Evolutionary conservation across 2,113 vertebrate species (phyloP), one percentile per base, ranked within the genome.

Genomic region (Abramis brama): DNA sequence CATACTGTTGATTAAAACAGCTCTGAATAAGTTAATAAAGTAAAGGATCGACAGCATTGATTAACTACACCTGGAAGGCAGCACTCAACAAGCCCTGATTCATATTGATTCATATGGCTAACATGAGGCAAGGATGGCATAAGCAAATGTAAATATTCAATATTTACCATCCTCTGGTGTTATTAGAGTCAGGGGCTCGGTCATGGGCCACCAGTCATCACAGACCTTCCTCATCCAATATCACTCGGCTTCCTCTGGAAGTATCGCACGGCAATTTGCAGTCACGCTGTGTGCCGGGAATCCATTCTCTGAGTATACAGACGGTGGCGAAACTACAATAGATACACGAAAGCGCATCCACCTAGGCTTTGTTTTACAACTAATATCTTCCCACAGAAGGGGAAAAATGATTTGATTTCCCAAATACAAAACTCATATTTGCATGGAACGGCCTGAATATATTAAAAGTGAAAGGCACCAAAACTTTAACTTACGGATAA

Each of bases 401-500:
- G 15, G 11, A 30, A 64, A 70, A 86, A 86, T 17, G 57, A 59
- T 55, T 79, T 60, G 73, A 50, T 76, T 76, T 45, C 17, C 19
- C 57, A 79, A 85, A 64, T 36, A 47, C 47, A 21, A 17, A 64
- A 68, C 85, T 75, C 52, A 84, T 57, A 60, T 79, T 62, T 83
- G 59, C 80, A 85, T 43, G 25, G 50, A 33, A 27, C 1, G 15
- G 15, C 25, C 45, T 30, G 75, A 77, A 55, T 77, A 55, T 52
- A 77, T 55, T 77, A 19, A 52, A 77, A 77, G 27, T 0, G 1
- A 55, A 77, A 77, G 25, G 45, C 88, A 91, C 94, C 94, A 95
- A 95, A 96, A 96, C 95, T 97, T 94, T 93, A 91, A 43, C 93
- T 88, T 91, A 92, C 86, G 87, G 93, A 94, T 97, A 97, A 99